Evolutionary conservation across 1,140 invertebrate species (phyloP).

Genomic region (Globodera ellingtonae): DNA sequence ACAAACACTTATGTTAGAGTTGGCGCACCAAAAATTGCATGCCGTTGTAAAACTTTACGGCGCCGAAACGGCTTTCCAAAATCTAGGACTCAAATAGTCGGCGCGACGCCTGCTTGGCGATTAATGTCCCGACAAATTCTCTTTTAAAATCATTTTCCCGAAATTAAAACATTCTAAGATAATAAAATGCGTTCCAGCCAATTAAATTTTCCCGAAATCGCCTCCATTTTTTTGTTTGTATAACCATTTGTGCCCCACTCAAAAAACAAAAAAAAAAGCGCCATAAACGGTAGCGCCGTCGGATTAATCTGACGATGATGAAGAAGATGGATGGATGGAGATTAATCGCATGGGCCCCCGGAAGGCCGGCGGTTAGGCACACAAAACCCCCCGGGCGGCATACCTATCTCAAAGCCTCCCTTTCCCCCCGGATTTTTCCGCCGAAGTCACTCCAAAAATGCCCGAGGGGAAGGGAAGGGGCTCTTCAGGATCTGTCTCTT

Average conservation of each 20-base stretch:
- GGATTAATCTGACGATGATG: neutral
- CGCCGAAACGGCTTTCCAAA: too few species aligned
- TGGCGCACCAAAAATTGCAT: too few species aligned
- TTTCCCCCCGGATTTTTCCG: neutral
- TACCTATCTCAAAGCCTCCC: neutral
- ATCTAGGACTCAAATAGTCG: too few species aligned
- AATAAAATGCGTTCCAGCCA: neutral
- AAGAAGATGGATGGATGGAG: neutral
- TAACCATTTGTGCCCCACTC: neutral
- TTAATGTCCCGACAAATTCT: too few species aligned
- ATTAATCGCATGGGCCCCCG: neutral
- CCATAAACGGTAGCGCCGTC: neutral
- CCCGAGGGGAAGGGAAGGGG: neutral
- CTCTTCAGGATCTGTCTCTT: conserved; percentile 2
- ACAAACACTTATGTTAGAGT: too few species aligned
- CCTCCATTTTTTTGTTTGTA: neutral
- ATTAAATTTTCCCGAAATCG: neutral
- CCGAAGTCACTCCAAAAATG: neutral
- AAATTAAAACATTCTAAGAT: too few species aligned
- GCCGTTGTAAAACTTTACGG: too few species aligned
- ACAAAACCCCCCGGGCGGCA: neutral
- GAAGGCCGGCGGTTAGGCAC: neutral
- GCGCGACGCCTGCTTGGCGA: too few species aligned
- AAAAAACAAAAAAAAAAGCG: neutral
- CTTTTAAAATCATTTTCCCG: too few species aligned